These are phyloP conservation scores for Hipposideros larvatus DNA, from an alignment of 2,797 vertebrate genomes.

Conservation along the genomic window DNA sequence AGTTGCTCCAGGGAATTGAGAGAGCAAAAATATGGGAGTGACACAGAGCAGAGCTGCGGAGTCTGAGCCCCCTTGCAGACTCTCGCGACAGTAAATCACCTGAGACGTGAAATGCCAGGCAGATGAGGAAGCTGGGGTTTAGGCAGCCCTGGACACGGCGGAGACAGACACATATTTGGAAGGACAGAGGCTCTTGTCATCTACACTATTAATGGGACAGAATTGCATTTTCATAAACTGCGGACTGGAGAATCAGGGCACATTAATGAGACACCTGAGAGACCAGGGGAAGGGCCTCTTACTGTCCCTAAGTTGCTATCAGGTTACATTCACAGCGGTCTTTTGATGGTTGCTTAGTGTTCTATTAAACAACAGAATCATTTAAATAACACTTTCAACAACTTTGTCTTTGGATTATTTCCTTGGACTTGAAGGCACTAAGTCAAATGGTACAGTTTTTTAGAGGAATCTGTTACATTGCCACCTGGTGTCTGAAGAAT, in stretches of 20 bases:
- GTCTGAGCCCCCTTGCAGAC: neutral
- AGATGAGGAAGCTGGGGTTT: neutral
- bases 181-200: neutral
- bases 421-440: neutral
- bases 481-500: neutral
- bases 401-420: neutral
- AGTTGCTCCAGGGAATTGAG: neutral
- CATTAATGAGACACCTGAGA: neutral
- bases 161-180: neutral
- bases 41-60: fast-evolving
- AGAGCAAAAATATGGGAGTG: neutral
- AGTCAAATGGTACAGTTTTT: neutral
- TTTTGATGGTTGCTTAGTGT: neutral
- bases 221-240: constrained; percentile 25
- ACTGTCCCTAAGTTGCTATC: neutral
- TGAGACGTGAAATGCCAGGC: neutral
- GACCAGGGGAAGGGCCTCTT: neutral
- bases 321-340: neutral
- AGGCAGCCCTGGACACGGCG: neutral
- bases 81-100: neutral
- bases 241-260: neutral
- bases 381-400: neutral
- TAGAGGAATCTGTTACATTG: neutral
- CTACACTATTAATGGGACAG: neutral
- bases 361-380: neutral